Base-by-base conservation (phyloP, 2,888 invertebrate genomes). In the Drosophila kanekoi region DNA sequence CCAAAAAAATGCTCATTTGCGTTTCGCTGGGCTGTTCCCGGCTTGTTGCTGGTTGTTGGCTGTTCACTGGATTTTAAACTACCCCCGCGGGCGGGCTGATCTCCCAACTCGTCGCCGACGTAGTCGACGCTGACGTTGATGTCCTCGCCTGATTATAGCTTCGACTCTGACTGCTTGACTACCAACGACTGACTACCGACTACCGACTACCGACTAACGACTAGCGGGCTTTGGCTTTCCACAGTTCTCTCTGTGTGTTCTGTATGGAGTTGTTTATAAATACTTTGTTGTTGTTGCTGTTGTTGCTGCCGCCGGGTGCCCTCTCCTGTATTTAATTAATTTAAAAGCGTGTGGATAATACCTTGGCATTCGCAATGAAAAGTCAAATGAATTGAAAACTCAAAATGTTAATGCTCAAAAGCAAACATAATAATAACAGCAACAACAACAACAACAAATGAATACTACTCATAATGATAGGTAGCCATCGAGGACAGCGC, bases 341-440 rank as follows among this genome's bases (percentile, higher is more conserved):
- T 89, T 90, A 89, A 90, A 89, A 90, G 90, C 90, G 90, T 90
- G 90, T 85, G 87, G 90, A 90, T 90, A 90, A 90, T 90, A 77
- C 83, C 76, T 63, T 69, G 72, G 72, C 72, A 73, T 80, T 81
- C 82, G 74, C 81, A 81, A 86, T 86, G 79, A 87, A 87, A 86
- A 86, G 88, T 88, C 88, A 86, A 86, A 87, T 87, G 86, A 85
- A 85, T 87, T 84, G 84, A 82, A 87, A 85, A 85, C 75, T 78
- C 63, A 77, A 87, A 86, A 85, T 75, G 72, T 72, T 79, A 81
- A 85, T 81, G 53, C 82, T 72, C 20, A 60, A 68, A 71, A 75
- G 79, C 57, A 79, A 78, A 58, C 54, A 77, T 51, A 57, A 70
- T 48, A 65, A 43, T 49, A 62, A 40, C 58, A 72, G 23, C 48